Base-by-base conservation (phyloP, 37 sponge, comb jelly and placozoan species). In the Eunapius fragilis region DNA sequence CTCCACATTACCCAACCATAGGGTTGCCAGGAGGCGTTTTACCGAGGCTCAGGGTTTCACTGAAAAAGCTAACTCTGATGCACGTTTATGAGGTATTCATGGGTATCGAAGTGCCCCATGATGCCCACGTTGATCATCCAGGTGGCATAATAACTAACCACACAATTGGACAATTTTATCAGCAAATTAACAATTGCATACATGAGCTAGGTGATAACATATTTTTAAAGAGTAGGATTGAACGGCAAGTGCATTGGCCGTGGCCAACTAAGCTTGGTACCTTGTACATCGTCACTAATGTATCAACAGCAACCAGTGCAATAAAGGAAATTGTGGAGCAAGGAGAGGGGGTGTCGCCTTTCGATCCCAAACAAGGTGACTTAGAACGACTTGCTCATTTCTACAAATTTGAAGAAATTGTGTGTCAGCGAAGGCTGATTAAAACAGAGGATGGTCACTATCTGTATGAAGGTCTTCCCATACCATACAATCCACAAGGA, bases 321-420 rank as follows among this genome's bases (percentile, higher is more conserved):
- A 87, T 91, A 30, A 0, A 48, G 19, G 45, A 74, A 23, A 86
- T 90, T 17, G 35, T 72, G 30, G 91, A 90, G 72, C 91, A 90
- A 47, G 91, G 91, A 26, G 91, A 90, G 81, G 91, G 91, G 41
- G 72, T 76, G 71, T 38, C 58, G 4, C 76, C 71, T 22, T 24
- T 75, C 13, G 77, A 90, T 74, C 91, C 91, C 25, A 76, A 22
- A 17, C 31, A 37, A 12, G 25, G 22, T 33, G 37, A 32, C 0
- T 26, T 58, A 2, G 71, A 32, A 0, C 17, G 19, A 13, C 73
- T 81, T 3, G 86, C 77, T 38, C 91, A 90, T 48, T 90, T 78
- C 58, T 90, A 86, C 37, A 41, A 32, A 3, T 91, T 91, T 78
- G 79, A 81, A 33, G 87, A 91, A 69, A 81, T 91, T 79, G 92